A percentile compares a stretch with the other conserved stretches of the same genome.
Conservation (phyloP, 2,113 vertebrate genomes). For the Columba livia region DNA sequence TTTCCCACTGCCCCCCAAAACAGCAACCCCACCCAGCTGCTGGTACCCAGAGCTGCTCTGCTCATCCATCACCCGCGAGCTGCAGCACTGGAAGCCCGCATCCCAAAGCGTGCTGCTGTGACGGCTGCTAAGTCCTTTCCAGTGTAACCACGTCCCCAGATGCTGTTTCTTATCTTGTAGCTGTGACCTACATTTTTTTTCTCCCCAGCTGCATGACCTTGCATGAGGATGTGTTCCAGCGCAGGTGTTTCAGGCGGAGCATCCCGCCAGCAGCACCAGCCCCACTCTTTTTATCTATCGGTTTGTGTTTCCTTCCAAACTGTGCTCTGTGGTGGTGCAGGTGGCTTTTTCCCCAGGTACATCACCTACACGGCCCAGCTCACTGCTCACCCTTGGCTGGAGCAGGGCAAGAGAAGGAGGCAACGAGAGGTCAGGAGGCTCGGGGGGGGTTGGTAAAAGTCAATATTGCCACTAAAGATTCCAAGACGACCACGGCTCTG, state of each 20-base stretch:
- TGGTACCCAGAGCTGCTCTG: not conserved
- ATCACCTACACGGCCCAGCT: not conserved
- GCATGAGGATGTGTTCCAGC: not conserved
- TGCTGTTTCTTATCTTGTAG: not conserved
- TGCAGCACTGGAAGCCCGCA: rapidly evolving
- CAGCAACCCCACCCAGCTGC: not conserved
- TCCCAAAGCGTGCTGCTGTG: not conserved
- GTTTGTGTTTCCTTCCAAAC: not conserved
- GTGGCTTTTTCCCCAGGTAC: not conserved
- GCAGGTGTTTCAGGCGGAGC: not conserved
- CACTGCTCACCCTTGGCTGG: not conserved
- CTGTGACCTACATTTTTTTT: slow-evolving; percentile 59
- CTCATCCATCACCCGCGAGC: not conserved
- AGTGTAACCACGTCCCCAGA: slow-evolving; percentile 25
- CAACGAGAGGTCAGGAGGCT: not conserved
- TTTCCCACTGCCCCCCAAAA: not conserved
- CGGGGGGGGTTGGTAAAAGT: not conserved
- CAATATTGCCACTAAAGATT: not conserved
- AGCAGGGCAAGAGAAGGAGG: not conserved
- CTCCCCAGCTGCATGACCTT: not conserved
- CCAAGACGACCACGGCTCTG: rapidly evolving
- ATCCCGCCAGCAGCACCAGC: not conserved
- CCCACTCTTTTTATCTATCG: not conserved
- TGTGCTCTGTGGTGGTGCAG: not conserved
- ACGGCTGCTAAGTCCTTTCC: slow-evolving; percentile 36